Evolutionary conservation across 2,888 invertebrate genomes (phyloP).

Genomic region (Listrodromus nycthemerus): DNA sequence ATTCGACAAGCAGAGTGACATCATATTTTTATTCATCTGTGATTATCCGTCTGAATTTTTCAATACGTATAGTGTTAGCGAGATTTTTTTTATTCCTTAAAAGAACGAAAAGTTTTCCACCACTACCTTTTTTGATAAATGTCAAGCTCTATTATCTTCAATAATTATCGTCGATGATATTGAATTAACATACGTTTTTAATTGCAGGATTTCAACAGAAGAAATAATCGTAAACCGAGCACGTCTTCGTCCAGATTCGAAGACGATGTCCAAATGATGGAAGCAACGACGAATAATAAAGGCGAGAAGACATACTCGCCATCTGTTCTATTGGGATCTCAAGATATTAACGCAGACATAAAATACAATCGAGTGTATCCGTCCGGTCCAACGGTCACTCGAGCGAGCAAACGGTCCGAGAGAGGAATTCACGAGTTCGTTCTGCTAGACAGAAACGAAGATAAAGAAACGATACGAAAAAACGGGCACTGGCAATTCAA

Average conservation of each 20-base stretch:
- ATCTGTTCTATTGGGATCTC: neutral
- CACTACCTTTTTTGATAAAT: too few relatives aligned
- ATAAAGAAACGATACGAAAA: neutral
- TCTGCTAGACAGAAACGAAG: constrained; percentile 9
- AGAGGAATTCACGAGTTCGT: constrained; percentile 29
- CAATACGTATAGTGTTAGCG: too few relatives aligned
- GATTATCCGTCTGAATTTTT: too few relatives aligned
- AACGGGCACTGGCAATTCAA: constrained; percentile 27
- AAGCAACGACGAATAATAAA: neutral
- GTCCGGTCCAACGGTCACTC: constrained; percentile 5
- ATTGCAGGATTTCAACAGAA: constrained; percentile 17
- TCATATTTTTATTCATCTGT: too few relatives aligned
- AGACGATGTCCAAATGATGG: neutral
- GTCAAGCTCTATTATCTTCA: too few relatives aligned
- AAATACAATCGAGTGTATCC: constrained; percentile 24
- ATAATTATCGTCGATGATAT: neutral
- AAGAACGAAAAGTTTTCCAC: too few relatives aligned
- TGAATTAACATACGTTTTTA: neutral
- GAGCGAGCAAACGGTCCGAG: constrained; percentile 2
- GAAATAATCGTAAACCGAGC: constrained; percentile 4
- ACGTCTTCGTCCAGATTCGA: neutral
- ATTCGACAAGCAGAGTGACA: too few relatives aligned
- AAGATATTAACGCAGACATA: neutral
- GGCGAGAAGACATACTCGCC: neutral
- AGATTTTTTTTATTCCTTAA: too few relatives aligned